These are phyloP conservation scores for Clarias fuscus DNA, from an alignment of 2,797 vertebrate genomes.

Conservation along the genomic window DNA sequence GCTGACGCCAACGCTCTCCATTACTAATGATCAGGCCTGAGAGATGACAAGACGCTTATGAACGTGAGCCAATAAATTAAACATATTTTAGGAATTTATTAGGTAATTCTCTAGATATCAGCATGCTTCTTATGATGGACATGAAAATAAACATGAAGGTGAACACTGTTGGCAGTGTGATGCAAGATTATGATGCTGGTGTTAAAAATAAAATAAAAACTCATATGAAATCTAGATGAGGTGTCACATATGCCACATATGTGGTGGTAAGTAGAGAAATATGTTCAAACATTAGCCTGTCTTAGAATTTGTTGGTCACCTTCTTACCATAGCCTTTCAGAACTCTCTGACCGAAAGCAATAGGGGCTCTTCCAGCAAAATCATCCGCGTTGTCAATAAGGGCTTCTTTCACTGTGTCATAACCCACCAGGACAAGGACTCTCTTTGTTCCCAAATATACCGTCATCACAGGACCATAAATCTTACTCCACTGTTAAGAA, in stretches of 20 bases:
- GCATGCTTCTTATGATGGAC: background rate
- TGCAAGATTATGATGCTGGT: background rate
- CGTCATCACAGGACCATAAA: constrained; percentile 73
- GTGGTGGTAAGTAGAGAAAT: background rate
- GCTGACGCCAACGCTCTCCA: constrained; percentile 68
- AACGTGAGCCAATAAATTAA: background rate
- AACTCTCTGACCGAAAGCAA: constrained; percentile 51
- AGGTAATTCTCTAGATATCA: no score
- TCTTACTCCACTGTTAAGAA: constrained; percentile 68
- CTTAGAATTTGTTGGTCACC: background rate
- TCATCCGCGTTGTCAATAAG: constrained; percentile 76
- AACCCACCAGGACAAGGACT: constrained; percentile 71
- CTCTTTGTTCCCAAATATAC: constrained; percentile 71
- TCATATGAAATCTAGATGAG: background rate
- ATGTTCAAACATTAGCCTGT: background rate
- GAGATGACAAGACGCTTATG: background rate
- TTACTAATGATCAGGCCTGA: constrained; percentile 69
- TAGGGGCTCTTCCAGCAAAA: constrained; percentile 64
- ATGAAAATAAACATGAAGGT: background rate
- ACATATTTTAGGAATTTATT: background rate
- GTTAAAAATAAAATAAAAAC: background rate
- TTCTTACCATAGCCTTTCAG: constrained; percentile 65
- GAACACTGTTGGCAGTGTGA: no score
- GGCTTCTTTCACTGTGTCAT: constrained; percentile 75
- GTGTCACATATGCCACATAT: background rate